A percentile compares a stretch with the other conserved stretches of the same genome.
These are phyloP conservation scores for Drosophila nebulosa DNA, from an alignment of 1,140 invertebrate species.

Conservation along the genomic window DNA sequence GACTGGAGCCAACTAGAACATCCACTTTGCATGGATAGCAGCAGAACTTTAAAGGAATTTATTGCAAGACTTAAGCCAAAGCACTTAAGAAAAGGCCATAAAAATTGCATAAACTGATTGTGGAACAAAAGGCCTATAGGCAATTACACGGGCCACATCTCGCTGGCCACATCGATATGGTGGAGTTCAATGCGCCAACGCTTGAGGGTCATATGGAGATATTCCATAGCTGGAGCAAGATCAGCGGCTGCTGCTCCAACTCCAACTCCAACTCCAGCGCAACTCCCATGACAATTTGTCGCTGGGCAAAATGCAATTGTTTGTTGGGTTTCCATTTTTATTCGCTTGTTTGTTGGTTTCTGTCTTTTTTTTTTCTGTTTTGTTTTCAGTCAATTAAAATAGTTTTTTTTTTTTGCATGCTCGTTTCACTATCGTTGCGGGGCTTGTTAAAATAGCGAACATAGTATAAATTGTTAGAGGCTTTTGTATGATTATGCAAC, in stretches of 20 bases:
- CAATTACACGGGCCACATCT: slow-evolving; percentile 16
- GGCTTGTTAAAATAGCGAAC: slow-evolving; percentile 71
- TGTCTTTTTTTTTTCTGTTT: slow-evolving; percentile 15
- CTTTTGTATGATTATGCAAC: slow-evolving; percentile 70
- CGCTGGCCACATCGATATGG: slow-evolving; percentile 16
- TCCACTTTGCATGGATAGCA: slow-evolving; percentile 62
- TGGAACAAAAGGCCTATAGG: slow-evolving; percentile 31
- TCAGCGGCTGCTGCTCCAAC: slow-evolving; percentile 1
- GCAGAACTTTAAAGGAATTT: slow-evolving; percentile 36
- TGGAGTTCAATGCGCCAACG: slow-evolving; percentile 67
- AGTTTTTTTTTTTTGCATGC: slow-evolving; percentile 57
- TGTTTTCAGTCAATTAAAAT: slow-evolving; percentile 70
- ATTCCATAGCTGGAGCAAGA: background rate
- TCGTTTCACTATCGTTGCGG: slow-evolving; percentile 71
- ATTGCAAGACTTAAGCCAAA: slow-evolving; percentile 37
- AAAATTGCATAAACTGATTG: slow-evolving; percentile 7
- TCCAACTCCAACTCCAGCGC: slow-evolving; percentile 12
- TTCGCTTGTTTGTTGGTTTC: slow-evolving; percentile 19
- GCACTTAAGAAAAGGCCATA: slow-evolving; percentile 29
- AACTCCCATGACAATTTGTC: slow-evolving; percentile 79
- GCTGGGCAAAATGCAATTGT: slow-evolving; percentile 72
- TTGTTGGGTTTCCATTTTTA: slow-evolving; percentile 60
- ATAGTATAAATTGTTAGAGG: slow-evolving; percentile 38
- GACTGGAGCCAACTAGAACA: slow-evolving; percentile 56
- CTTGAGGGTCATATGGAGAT: slow-evolving; percentile 62